Base-by-base conservation (phyloP, 2,888 invertebrate genomes). In the Eurytoma californica region DNA sequence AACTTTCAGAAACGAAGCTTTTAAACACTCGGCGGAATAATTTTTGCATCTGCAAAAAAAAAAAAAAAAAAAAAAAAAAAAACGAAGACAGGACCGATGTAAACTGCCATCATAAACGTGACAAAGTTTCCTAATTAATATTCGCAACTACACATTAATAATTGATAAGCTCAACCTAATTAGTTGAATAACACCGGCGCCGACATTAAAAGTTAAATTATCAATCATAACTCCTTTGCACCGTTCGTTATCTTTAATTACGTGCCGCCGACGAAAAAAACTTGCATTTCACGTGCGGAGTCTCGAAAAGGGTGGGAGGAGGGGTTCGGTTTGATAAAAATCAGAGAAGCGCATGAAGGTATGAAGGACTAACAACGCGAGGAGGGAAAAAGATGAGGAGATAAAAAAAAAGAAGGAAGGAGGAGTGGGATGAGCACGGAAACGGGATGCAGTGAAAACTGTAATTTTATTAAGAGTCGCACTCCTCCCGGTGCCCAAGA, bases 291-390 rank as follows among this genome's bases (percentile, higher is more conserved):
- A 53, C 53, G 14, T 14, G 16, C 16, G 53, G 53, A n/a, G n/a
- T n/a, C 14, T n/a, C n/a, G 12, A n/a, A n/a, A 61, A 63, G 39
- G 2, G 16, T 1, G 30, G 24, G n/a, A n/a, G 2, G 24, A 30
- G 13, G 7, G 28, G n/a, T 9, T 18, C 61, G 53, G 60, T 39
- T 53, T 81, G 66, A 79, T 78, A 74, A 83, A 82, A 80, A 83
- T 83, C 82, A 82, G 80, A 80, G 82, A 77, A 78, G 80, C 82
- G 82, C 70, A 70, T 61, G 57, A 47, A 55, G 63, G 47, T 49
- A 63, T 63, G 61, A 39, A 39, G 39, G 39, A 76, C 76, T 69
- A 76, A 55, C 69, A 76, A 69, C 60, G 49, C 58, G 53, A 9
- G 16, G n/a, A 13, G 55, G 67, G 51, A 49, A 14, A 47, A 39